Percentiles rank a stretch among this genome's conserved stretches.
Evolutionary conservation across 2,888 invertebrate species (phyloP).

Genomic region (Heliconius charithonia): DNA sequence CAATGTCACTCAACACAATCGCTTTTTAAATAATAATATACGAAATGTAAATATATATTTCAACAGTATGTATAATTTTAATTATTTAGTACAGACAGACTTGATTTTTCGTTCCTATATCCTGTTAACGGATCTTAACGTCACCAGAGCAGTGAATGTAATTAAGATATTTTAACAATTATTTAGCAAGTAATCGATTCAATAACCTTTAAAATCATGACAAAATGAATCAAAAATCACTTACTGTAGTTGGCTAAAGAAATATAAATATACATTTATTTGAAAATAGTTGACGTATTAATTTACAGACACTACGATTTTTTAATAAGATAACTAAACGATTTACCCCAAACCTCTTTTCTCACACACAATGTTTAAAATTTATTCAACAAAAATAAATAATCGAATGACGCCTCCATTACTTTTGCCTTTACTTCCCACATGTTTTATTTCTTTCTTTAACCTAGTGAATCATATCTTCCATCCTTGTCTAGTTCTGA

Average conservation of each 20-base stretch:
- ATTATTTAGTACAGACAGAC: neutral
- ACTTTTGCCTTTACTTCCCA: slow-evolving; percentile 30
- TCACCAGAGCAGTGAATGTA: no score
- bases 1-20: slow-evolving; percentile 37
- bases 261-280: neutral
- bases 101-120: neutral
- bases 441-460: slow-evolving; percentile 22
- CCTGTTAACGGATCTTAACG: neutral
- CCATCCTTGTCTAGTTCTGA: slow-evolving; percentile 18
- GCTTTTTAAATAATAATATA: slow-evolving; percentile 10
- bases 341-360: slow-evolving; percentile 18
- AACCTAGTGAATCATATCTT: neutral
- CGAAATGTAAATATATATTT: neutral
- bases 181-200: no score
- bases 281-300: neutral
- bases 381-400: slow-evolving; percentile 27
- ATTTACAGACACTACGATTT: neutral
- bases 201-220: no score
- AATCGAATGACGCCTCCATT: slow-evolving; percentile 26
- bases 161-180: no score
- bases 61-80: slow-evolving; percentile 1
- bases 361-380: slow-evolving; percentile 26
- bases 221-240: no score
- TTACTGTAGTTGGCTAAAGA: neutral
- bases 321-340: neutral